phyloP scores from a whole-genome alignment of 2,888 invertebrate genomes.

The Macaria notata region DNA sequence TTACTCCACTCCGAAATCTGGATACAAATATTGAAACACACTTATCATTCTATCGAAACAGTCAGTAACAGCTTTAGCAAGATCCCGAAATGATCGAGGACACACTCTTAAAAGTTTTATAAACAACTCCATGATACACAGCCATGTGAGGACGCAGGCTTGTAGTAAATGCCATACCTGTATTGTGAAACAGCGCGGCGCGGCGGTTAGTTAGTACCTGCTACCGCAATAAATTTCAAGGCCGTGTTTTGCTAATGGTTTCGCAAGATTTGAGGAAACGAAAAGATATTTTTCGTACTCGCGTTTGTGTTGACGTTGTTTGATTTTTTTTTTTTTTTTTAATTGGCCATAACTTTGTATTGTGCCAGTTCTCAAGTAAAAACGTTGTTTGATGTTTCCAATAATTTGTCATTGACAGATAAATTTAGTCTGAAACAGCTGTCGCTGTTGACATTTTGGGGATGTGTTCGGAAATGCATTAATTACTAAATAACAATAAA shows the following conservation, averaged over 20 bases:
- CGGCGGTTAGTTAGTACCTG: constrained; percentile 16
- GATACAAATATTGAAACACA: constrained; percentile 70
- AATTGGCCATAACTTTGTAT: too few relatives aligned
- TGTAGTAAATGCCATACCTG: constrained; percentile 33
- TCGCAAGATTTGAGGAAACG: constrained; percentile 1
- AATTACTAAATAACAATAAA: too few relatives aligned
- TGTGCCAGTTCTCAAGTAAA: too few relatives aligned
- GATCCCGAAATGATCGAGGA: constrained; percentile 57
- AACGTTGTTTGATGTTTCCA: too few relatives aligned
- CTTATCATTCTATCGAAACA: constrained; percentile 59
- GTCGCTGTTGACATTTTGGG: too few relatives aligned
- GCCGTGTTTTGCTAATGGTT: constrained; percentile 16
- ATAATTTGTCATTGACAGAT: too few relatives aligned
- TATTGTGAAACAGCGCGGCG: constrained; percentile 35
- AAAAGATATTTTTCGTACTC: neutral
- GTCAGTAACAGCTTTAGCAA: constrained; percentile 66
- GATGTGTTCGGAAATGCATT: too few relatives aligned
- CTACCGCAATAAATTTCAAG: constrained; percentile 19
- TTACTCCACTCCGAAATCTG: constrained; percentile 62
- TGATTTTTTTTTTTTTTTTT: too few relatives aligned
- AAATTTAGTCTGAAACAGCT: too few relatives aligned
- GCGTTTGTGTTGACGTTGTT: too few relatives aligned
- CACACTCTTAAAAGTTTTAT: constrained; percentile 56
- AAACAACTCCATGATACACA: constrained; percentile 57
- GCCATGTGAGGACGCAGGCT: constrained; percentile 9